Evolutionary conservation across 2,888 invertebrate genomes (phyloP).

Genomic region (Charanyca ferruginea): DNA sequence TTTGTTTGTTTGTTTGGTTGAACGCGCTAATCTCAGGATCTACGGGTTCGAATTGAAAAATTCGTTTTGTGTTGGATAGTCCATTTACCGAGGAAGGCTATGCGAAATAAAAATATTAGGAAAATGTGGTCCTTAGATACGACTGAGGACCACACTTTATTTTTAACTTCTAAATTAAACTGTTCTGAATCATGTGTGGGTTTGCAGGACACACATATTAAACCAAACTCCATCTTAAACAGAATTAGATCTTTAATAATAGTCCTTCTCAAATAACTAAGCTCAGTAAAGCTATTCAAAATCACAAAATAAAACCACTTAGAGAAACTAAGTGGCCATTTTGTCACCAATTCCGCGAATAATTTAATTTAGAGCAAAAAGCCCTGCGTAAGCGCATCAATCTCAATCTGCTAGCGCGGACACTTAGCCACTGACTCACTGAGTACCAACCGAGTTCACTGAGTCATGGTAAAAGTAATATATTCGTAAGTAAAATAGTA

Average conservation of each 20-base stretch:
- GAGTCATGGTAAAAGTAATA: constrained; percentile 68
- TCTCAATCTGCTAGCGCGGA: constrained; percentile 80
- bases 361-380: constrained; percentile 68
- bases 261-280: constrained; percentile 40
- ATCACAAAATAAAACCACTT: constrained; percentile 53
- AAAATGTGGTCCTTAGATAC: too few species aligned
- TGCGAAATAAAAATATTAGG: too few species aligned
- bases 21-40: too few species aligned
- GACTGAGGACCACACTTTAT: background rate
- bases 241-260: constrained; percentile 30
- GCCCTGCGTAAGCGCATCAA: constrained; percentile 72
- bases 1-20: too few species aligned
- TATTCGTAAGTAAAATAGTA: constrained; percentile 1
- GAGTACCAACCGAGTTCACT: constrained; percentile 69
- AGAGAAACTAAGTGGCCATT: constrained; percentile 63
- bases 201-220: constrained; percentile 12
- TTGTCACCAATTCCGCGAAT: constrained; percentile 68
- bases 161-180: background rate
- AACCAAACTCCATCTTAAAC: background rate
- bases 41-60: too few species aligned
- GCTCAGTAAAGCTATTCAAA: constrained; percentile 25
- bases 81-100: too few species aligned
- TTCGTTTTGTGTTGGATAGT: too few species aligned
- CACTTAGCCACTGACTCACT: constrained; percentile 74
- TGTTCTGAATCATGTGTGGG: background rate